Evolutionary conservation across 1,140 invertebrate genomes (phyloP).

Genomic region (Lasioglossum albipes): DNA sequence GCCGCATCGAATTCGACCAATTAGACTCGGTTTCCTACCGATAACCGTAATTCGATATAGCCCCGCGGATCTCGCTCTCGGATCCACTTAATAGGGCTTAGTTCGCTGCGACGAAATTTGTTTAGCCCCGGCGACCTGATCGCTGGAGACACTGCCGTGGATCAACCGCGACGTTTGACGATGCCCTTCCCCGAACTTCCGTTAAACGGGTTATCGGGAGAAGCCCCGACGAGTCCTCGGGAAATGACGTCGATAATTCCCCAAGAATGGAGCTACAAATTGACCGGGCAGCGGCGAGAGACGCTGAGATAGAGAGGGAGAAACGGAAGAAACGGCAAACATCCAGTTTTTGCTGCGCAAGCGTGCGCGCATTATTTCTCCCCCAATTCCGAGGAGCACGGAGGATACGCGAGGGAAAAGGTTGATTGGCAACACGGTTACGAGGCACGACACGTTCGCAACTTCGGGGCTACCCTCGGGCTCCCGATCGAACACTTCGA

Average conservation of each 20-base stretch:
- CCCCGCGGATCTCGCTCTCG: not conserved
- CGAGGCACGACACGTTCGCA: conserved; percentile 4
- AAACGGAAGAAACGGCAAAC: not conserved
- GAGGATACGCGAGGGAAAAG: not conserved
- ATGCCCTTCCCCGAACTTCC: not conserved
- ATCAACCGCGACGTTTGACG: not conserved
- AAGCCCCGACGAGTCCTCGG: not conserved
- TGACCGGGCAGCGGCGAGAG: not conserved
- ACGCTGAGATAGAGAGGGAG: too few relatives aligned
- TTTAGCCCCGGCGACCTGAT: not conserved
- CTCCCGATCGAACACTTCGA: not conserved
- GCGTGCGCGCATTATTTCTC: not conserved
- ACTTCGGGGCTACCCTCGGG: not conserved
- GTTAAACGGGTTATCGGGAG: not conserved
- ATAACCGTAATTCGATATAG: conserved; percentile 35
- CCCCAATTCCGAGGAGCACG: not conserved
- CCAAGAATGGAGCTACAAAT: not conserved
- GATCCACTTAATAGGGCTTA: conserved; percentile 11
- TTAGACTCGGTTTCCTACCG: conserved; percentile 15
- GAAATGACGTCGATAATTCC: not conserved
- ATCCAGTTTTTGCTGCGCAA: not conserved
- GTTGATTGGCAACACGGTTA: not conserved
- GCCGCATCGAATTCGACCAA: not conserved
- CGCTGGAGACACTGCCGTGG: not conserved
- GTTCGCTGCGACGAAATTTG: not conserved